Conservation (phyloP, 2,888 invertebrate species). For the Leptopterna dolabrata region DNA sequence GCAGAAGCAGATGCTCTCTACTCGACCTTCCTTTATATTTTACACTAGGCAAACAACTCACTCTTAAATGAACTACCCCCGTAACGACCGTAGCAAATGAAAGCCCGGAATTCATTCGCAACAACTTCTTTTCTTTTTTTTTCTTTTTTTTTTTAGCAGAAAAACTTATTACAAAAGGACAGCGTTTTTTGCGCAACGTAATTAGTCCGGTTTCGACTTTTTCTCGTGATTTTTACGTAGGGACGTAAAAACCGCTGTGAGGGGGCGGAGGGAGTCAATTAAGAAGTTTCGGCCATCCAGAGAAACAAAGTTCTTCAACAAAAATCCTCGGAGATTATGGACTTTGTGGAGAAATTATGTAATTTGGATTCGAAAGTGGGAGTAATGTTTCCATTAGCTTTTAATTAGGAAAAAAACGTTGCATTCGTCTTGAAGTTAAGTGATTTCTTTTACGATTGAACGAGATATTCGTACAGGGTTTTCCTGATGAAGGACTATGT, state of each 20-base stretch:
- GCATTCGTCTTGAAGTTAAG: neutral
- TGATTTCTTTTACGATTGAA: too few species aligned
- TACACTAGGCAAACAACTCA: neutral
- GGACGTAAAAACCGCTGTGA: neutral
- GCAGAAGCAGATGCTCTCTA: neutral
- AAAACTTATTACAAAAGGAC: constrained; percentile 29
- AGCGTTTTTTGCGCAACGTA: constrained; percentile 21
- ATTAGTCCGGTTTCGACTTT: constrained; percentile 30
- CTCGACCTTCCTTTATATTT: neutral
- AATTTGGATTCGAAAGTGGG: neutral
- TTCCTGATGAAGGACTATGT: too few species aligned
- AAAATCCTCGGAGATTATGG: constrained; percentile 29
- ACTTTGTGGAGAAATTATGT: constrained; percentile 29
- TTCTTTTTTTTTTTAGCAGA: neutral
- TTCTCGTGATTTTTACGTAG: neutral
- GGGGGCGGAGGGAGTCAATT: neutral
- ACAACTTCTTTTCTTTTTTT: too few species aligned
- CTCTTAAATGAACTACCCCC: neutral
- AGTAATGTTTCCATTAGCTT: constrained; percentile 26
- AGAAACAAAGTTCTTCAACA: constrained; percentile 9
- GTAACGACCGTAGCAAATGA: neutral
- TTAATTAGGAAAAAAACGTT: constrained; percentile 1
- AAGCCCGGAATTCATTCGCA: neutral
- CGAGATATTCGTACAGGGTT: too few species aligned
- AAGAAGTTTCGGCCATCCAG: constrained; percentile 33